These are phyloP conservation scores for Drosophila falleni DNA, from an alignment of 2,888 invertebrate species.

Conservation along the genomic window DNA sequence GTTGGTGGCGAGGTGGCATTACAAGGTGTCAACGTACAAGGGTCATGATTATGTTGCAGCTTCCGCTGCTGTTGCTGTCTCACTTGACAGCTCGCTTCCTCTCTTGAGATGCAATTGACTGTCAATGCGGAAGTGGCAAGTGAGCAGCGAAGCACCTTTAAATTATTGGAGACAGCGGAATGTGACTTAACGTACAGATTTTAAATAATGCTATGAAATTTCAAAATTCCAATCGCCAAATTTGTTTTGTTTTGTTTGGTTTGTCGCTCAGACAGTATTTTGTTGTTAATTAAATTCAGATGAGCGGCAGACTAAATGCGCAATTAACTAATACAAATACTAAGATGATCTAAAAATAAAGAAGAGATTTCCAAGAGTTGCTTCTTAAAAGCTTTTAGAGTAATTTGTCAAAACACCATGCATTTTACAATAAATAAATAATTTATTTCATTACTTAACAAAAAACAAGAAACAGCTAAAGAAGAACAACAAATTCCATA, in stretches of 20 bases:
- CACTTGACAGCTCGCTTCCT: conserved; percentile 27
- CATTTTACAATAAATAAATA: conserved; percentile 77
- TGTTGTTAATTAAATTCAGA: conserved; percentile 27
- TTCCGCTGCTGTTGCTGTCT: conserved; percentile 19
- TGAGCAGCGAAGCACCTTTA: conserved; percentile 49
- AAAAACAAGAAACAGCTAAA: conserved; percentile 50
- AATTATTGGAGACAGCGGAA: conserved; percentile 15
- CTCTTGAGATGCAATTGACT: conserved; percentile 40
- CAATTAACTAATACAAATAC: conserved; percentile 48
- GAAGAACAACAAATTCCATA: conserved; percentile 37
- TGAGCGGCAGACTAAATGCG: conserved; percentile 43
- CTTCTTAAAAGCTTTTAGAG: conserved; percentile 28
- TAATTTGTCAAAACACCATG: conserved; percentile 31
- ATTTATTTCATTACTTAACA: conserved; percentile 71
- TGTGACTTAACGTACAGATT: background rate
- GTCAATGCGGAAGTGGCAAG: conserved; percentile 49
- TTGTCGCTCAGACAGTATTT: conserved; percentile 15
- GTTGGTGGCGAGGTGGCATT: conserved; percentile 27
- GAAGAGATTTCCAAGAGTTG: conserved; percentile 3
- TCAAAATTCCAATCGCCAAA: background rate
- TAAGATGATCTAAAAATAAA: conserved; percentile 13
- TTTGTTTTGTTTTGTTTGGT: conserved; percentile 19
- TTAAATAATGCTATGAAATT: conserved; percentile 21
- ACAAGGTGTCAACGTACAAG: conserved; percentile 43
- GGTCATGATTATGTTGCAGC: conserved; percentile 38